phyloP scores from a whole-genome alignment of 2,797 vertebrate species.

The Epinephelus awoara region DNA sequence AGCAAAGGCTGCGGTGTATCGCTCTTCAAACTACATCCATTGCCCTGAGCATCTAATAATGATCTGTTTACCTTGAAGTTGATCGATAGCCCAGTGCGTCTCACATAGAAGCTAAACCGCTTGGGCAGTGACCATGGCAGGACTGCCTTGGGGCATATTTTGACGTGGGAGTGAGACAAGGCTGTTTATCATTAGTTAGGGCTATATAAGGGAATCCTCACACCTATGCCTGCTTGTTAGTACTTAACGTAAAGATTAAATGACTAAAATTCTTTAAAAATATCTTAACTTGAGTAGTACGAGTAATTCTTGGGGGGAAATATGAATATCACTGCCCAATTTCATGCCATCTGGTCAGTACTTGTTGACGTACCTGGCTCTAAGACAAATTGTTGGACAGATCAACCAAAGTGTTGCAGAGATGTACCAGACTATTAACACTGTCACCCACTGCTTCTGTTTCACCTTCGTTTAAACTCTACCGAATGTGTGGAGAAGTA shows the following conservation, averaged over 20 bases:
- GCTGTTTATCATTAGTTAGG: not conserved
- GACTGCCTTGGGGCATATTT: too few species aligned
- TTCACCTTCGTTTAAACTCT: constrained; percentile 7
- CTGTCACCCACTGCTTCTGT: not conserved
- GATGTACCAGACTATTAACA: not conserved
- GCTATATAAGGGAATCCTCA: not conserved
- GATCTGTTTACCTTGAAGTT: too few species aligned
- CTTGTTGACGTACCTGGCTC: not conserved
- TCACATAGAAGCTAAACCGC: too few species aligned
- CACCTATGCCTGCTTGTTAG: not conserved
- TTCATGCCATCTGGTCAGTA: not conserved
- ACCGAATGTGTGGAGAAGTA: constrained; percentile 1
- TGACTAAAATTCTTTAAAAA: not conserved
- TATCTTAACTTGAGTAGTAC: not conserved
- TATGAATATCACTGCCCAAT: not conserved
- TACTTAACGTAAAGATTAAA: not conserved
- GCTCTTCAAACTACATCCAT: too few species aligned
- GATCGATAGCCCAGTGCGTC: too few species aligned
- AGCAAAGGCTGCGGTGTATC: too few species aligned
- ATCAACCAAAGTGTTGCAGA: not conserved
- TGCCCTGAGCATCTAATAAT: too few species aligned
- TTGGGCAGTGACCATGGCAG: too few species aligned
- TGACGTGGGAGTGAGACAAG: too few species aligned
- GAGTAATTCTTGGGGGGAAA: not conserved
- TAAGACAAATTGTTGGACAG: not conserved